Percentiles rank a stretch among this genome's conserved stretches.
These are phyloP conservation scores for Coelopa pilipes DNA, from an alignment of 2,888 invertebrate species.

Conservation along the genomic window DNA sequence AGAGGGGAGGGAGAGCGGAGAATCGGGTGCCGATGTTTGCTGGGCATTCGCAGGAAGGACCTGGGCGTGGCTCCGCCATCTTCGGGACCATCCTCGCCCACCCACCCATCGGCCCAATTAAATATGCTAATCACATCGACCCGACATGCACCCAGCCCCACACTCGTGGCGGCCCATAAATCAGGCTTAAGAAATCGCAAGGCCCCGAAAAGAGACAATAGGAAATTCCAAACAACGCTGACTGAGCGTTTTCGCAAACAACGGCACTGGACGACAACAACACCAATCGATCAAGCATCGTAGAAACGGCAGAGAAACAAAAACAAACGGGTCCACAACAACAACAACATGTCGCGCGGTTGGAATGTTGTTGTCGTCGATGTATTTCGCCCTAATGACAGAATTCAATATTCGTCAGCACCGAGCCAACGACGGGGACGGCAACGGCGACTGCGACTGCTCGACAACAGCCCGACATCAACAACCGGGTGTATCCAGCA, in stretches of 20 bases:
- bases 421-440: neutral
- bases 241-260: too few species aligned
- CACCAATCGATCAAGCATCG: too few species aligned
- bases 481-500: too few species aligned
- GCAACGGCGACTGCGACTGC: neutral
- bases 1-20: too few species aligned
- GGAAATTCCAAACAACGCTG: too few species aligned
- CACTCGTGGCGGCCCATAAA: slow-evolving; percentile 8
- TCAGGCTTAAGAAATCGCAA: slow-evolving; percentile 15
- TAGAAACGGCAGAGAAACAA: too few species aligned
- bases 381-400: slow-evolving; percentile 24
- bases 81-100: neutral
- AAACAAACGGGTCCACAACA: too few species aligned
- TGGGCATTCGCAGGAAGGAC: too few species aligned
- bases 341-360: neutral
- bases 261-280: too few species aligned
- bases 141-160: neutral
- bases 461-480: neutral
- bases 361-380: slow-evolving; percentile 20
- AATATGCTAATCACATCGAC: slow-evolving; percentile 8
- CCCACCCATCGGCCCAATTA: neutral
- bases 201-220: too few species aligned
- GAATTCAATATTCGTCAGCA: slow-evolving; percentile 21
- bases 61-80: too few species aligned
- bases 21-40: too few species aligned